Percentiles rank a stretch among this genome's conserved stretches.
Evolutionary conservation across 2,113 vertebrate species (phyloP).

Genomic region (Trematomus loennbergii): DNA sequence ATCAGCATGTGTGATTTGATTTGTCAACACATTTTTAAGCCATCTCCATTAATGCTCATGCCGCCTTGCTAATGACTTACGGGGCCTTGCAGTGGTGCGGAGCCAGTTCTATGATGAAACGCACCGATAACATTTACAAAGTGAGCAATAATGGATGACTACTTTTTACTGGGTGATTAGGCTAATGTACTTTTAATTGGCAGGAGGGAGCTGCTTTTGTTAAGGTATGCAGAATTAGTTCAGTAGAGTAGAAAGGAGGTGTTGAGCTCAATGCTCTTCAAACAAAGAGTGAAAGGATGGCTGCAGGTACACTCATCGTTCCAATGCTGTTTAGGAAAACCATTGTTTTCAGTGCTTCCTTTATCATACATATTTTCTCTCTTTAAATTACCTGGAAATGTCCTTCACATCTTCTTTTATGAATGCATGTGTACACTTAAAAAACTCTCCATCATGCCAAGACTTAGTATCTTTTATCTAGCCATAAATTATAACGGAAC

Average conservation of each 20-base stretch:
- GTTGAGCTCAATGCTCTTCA: conserved; percentile 22
- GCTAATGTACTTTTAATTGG: conserved; percentile 74
- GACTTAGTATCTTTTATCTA: too few species aligned
- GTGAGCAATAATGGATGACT: conserved; percentile 67
- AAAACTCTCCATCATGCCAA: too few species aligned
- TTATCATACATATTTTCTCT: not conserved
- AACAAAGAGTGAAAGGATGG: conserved; percentile 35
- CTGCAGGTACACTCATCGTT: conserved; percentile 24
- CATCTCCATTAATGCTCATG: conserved; percentile 46
- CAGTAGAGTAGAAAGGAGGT: conserved; percentile 22
- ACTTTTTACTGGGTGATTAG: conserved; percentile 64
- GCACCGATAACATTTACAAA: conserved; percentile 62
- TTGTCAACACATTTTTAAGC: conserved; percentile 66
- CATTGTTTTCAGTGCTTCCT: too few species aligned
- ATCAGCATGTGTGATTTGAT: conserved; percentile 49
- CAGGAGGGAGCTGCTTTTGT: conserved; percentile 53
- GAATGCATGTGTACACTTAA: too few species aligned
- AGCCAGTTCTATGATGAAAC: conserved; percentile 56
- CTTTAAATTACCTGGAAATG: not conserved
- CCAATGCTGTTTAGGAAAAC: too few species aligned
- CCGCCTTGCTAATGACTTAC: conserved; percentile 50
- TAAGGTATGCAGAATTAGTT: conserved; percentile 51
- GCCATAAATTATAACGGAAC: too few species aligned
- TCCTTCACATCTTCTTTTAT: not conserved
- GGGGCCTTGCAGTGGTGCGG: conserved; percentile 25